Conservation (phyloP, 2,797 vertebrate species). For the Scyliorhinus canicula region DNA sequence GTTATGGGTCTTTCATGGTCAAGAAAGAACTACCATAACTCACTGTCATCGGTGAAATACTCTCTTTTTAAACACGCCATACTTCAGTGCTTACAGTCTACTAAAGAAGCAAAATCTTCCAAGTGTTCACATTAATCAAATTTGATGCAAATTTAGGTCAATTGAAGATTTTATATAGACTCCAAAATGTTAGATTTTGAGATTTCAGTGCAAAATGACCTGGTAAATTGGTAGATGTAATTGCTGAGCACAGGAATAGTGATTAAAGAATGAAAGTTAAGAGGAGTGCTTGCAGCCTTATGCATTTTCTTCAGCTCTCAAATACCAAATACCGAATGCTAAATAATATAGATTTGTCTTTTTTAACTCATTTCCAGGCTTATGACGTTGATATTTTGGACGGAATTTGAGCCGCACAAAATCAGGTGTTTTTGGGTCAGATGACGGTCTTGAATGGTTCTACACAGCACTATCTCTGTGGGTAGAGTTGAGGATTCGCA, state of each 20-base stretch:
- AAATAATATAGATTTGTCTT: background rate
- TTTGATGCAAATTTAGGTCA: conserved; percentile 13
- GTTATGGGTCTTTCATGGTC: conserved; percentile 34
- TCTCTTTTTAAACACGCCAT: conserved; percentile 13
- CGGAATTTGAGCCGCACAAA: background rate
- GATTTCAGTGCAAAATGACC: background rate
- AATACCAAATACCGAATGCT: background rate
- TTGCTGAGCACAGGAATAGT: background rate
- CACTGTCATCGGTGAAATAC: conserved; percentile 13
- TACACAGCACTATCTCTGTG: no score
- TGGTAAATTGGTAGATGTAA: background rate
- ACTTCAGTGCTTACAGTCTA: conserved; percentile 25
- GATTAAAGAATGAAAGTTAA: background rate
- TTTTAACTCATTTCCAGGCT: background rate
- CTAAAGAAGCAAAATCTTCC: conserved; percentile 22
- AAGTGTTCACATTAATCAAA: conserved; percentile 29
- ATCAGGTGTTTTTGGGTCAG: background rate
- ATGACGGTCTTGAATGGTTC: no score
- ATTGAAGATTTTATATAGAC: background rate
- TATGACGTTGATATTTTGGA: background rate
- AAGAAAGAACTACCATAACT: conserved; percentile 19
- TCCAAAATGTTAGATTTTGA: conserved; percentile 26
- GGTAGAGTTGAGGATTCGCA: no score
- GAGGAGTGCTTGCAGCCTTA: background rate
- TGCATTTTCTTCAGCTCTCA: background rate